These are phyloP conservation scores for Rhamphomyia laevipes DNA, from an alignment of 2,888 invertebrate genomes.

Conservation along the genomic window DNA sequence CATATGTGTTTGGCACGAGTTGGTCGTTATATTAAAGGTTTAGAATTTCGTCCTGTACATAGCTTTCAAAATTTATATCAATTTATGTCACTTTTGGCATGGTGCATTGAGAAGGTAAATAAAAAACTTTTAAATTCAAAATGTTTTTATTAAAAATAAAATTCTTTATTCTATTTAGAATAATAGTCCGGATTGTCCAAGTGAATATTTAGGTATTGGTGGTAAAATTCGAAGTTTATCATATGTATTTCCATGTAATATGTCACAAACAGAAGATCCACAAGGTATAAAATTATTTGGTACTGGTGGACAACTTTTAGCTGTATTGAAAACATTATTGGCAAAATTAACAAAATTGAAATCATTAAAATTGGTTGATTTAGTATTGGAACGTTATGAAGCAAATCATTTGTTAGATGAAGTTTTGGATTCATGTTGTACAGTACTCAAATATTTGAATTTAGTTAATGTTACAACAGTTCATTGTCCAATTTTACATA, in stretches of 20 bases:
- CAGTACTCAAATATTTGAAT: conserved; percentile 48
- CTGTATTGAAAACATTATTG: conserved; percentile 54
- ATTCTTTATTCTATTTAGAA: not conserved
- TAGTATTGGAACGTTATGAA: conserved; percentile 59
- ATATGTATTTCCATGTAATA: conserved; percentile 66
- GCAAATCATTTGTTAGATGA: conserved; percentile 61
- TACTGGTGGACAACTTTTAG: conserved; percentile 61
- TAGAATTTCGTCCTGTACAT: conserved; percentile 59
- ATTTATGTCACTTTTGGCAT: conserved; percentile 70
- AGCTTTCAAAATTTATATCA: conserved; percentile 75
- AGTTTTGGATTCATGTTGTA: conserved; percentile 51
- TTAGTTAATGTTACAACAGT: conserved; percentile 63
- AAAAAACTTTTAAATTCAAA: not conserved
- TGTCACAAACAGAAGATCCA: conserved; percentile 50
- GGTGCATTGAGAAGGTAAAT: conserved; percentile 49
- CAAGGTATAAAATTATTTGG: conserved; percentile 57
- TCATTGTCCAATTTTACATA: conserved; percentile 57
- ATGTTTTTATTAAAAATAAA: not conserved
- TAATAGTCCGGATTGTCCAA: conserved; percentile 19
- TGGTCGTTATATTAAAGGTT: conserved; percentile 50
- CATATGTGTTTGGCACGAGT: conserved; percentile 57
- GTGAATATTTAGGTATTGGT: conserved; percentile 40
- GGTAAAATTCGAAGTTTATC: conserved; percentile 46
- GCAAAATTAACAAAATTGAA: conserved; percentile 50
- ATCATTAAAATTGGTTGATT: conserved; percentile 55